Conservation (phyloP, 2,113 vertebrate genomes). For the Lepus timidus region DNA sequence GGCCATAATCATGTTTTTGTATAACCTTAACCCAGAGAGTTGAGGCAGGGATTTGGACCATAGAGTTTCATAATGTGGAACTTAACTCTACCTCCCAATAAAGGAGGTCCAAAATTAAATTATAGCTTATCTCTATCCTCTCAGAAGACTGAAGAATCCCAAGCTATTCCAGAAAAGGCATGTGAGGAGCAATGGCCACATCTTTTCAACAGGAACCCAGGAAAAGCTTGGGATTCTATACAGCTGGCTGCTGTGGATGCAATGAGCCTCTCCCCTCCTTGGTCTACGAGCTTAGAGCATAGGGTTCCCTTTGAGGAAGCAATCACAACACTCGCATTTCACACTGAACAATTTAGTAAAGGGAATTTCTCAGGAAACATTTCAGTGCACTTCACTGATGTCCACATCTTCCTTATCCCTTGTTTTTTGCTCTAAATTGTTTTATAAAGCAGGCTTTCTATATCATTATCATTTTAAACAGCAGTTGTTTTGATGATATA, state of each 20-base stretch:
- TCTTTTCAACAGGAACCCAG: neutral
- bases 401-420: neutral
- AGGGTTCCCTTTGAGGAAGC: conserved; percentile 19
- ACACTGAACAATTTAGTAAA: neutral
- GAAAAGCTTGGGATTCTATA: neutral
- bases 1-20: neutral
- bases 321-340: neutral
- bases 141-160: neutral
- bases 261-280: neutral
- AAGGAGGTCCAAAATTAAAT: neutral
- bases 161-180: neutral
- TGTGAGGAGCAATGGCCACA: neutral
- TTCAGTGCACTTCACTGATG: neutral
- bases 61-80: neutral
- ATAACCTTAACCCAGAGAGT: neutral
- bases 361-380: neutral
- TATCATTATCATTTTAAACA: neutral
- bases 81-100: neutral
- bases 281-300: neutral
- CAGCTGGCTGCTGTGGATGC: neutral
- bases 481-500: neutral
- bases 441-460: neutral
- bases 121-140: neutral
- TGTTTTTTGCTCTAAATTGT: neutral
- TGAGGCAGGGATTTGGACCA: neutral